A percentile compares a stretch with the other conserved stretches of the same genome.
phyloP scores from a whole-genome alignment of 1,140 invertebrate species.

The Ceratoteleas bidentatus region DNA sequence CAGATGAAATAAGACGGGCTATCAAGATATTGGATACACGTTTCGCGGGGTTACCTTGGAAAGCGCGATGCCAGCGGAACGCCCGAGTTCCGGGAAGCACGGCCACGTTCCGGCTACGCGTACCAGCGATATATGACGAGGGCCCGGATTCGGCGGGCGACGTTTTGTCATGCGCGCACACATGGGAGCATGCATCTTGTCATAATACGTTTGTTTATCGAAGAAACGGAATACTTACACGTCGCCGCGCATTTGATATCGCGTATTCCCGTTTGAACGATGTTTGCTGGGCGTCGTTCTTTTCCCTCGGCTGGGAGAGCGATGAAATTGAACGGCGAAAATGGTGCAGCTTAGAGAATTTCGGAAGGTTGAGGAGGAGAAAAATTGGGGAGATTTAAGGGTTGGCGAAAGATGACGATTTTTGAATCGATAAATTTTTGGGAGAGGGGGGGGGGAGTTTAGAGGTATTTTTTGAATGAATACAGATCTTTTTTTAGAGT shows the following conservation, averaged over 20 bases:
- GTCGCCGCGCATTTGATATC: not conserved
- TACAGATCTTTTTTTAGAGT: too few species aligned
- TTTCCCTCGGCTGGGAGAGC: too few species aligned
- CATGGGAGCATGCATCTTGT: not conserved
- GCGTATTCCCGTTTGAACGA: not conserved
- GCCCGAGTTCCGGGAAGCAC: constrained; percentile 73
- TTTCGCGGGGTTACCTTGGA: constrained; percentile 69
- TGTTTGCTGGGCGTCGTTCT: not conserved
- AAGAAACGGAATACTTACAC: not conserved
- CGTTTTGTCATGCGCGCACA: constrained; percentile 16
- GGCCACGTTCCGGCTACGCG: constrained; percentile 76
- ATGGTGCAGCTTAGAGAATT: too few species aligned
- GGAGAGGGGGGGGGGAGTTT: too few species aligned
- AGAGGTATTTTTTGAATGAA: too few species aligned
- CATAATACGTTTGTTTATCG: not conserved
- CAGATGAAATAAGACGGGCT: constrained; percentile 47
- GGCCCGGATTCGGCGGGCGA: constrained; percentile 29
- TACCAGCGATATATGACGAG: constrained; percentile 40
- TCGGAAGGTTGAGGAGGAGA: too few species aligned
- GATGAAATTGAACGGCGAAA: too few species aligned
- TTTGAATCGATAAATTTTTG: too few species aligned
- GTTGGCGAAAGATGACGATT: too few species aligned
- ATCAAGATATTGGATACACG: constrained; percentile 76
- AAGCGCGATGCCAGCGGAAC: constrained; percentile 72
- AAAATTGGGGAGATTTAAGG: too few species aligned